These are phyloP conservation scores for Thera britannica DNA, from an alignment of 2,888 invertebrate species.

Conservation along the genomic window DNA sequence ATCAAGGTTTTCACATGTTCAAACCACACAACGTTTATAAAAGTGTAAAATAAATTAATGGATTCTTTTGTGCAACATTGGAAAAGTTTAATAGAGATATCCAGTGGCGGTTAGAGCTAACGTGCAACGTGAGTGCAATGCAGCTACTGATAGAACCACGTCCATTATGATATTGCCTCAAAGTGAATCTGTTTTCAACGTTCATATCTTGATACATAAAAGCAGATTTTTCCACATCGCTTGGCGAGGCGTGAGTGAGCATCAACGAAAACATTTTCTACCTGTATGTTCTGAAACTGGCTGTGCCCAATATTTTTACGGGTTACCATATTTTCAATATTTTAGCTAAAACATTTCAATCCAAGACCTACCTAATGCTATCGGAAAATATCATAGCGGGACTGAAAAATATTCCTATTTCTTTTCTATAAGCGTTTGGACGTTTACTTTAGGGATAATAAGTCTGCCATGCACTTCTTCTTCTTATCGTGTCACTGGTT, in stretches of 20 bases:
- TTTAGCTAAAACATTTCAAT: conserved; percentile 4
- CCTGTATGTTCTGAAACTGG: conserved; percentile 38
- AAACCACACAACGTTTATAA: conserved; percentile 20
- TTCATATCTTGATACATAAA: conserved; percentile 66
- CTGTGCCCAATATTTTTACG: conserved; percentile 14
- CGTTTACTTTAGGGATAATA: no score
- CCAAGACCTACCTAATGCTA: neutral
- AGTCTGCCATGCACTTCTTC: no score
- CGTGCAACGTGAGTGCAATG: conserved; percentile 64
- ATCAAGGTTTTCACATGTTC: conserved; percentile 24
- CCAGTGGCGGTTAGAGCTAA: conserved; percentile 64
- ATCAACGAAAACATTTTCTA: conserved; percentile 52
- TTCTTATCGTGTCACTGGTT: no score
- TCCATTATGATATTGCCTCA: conserved; percentile 83
- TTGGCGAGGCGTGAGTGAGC: conserved; percentile 62
- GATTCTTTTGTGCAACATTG: conserved; percentile 44
- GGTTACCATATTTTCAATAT: conserved; percentile 18
- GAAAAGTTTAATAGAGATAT: conserved; percentile 60
- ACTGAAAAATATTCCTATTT: neutral
- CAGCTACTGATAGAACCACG: conserved; percentile 66
- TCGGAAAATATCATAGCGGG: neutral
- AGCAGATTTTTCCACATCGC: conserved; percentile 62
- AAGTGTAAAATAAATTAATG: conserved; percentile 31
- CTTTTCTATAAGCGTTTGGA: no score
- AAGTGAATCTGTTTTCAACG: conserved; percentile 73